These are phyloP conservation scores for Adelosebastes latens DNA, from an alignment of 2,797 vertebrate species.

Conservation along the genomic window DNA sequence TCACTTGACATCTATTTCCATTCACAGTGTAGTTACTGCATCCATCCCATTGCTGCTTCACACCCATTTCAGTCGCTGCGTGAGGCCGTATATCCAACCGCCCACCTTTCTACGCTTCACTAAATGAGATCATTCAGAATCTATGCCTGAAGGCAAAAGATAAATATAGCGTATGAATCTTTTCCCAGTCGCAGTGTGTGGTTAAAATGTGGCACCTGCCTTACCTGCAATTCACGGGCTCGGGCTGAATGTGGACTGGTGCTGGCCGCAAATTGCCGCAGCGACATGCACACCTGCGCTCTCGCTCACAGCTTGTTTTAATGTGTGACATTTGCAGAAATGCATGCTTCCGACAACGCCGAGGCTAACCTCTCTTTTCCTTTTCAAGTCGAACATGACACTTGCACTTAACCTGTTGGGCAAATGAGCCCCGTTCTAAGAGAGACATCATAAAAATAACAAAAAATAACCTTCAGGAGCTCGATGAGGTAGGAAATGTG, in stretches of 20 bases:
- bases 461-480: neutral
- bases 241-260: neutral
- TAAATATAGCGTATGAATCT: conserved; percentile 33
- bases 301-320: neutral
- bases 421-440: neutral
- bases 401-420: neutral
- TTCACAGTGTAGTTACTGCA: neutral
- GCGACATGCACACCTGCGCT: conserved; percentile 7
- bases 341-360: neutral
- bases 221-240: conserved; percentile 17
- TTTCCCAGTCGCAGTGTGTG: conserved; percentile 20
- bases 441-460: neutral
- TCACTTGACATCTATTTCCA: neutral
- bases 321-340: neutral
- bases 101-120: neutral
- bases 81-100: neutral
- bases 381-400: neutral
- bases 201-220: conserved; percentile 32
- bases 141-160: conserved; percentile 4
- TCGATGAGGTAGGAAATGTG: neutral
- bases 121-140: conserved; percentile 44
- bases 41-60: neutral
- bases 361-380: neutral
- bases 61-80: neutral
- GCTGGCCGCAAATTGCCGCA: neutral